Percentiles rank a stretch among this genome's conserved stretches.
Conservation (phyloP, 1,140 invertebrate genomes). For the Acromyrmex echinatior region DNA sequence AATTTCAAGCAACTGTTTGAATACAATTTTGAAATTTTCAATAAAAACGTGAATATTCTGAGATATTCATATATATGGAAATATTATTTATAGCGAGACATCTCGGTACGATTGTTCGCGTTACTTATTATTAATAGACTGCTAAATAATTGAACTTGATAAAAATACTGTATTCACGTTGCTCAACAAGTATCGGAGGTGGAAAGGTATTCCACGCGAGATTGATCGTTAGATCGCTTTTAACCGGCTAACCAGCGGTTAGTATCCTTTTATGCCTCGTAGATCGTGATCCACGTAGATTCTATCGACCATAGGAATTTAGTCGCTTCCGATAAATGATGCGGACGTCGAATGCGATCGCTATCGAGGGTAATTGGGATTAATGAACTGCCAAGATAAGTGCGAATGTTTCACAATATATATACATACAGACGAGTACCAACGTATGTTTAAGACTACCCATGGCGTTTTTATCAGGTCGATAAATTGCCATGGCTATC, state of each 20-base stretch:
- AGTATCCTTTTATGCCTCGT: conserved; percentile 7
- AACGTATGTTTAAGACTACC: background rate
- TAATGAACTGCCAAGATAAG: conserved; percentile 16
- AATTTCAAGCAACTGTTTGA: background rate
- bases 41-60: background rate
- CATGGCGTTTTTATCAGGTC: background rate
- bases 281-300: conserved; percentile 43
- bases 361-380: conserved; percentile 29
- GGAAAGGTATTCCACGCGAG: background rate
- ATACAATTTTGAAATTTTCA: background rate
- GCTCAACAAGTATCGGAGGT: conserved; percentile 26
- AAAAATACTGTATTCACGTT: conserved; percentile 34
- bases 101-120: background rate
- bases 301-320: conserved; percentile 11
- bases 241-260: background rate
- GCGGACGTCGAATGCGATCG: conserved; percentile 11
- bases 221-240: conserved; percentile 26
- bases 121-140: conserved; percentile 2
- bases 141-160: conserved; percentile 6
- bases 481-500: conserved; percentile 22
- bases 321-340: conserved; percentile 29
- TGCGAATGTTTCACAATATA: conserved; percentile 16
- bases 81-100: background rate
- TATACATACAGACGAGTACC: background rate
- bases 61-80: background rate